Conservation (phyloP, 2,797 vertebrate genomes). For the Masticophis lateralis region DNA sequence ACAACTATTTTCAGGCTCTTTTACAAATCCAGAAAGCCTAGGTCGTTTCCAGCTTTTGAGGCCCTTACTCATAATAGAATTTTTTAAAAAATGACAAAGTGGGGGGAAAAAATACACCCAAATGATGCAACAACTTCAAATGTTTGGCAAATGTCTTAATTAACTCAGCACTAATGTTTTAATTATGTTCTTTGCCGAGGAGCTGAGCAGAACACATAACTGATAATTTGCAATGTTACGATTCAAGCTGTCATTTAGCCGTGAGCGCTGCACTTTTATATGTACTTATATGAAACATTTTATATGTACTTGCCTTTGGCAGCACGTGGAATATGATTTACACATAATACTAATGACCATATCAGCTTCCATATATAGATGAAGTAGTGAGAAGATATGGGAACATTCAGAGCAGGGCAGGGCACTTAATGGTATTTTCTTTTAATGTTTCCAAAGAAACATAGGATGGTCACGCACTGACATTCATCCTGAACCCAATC, state of each 20-base stretch:
- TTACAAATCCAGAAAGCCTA: background rate
- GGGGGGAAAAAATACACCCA: background rate
- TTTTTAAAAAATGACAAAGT: background rate
- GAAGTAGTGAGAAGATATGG: background rate
- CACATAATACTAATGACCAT: background rate
- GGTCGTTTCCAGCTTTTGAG: background rate
- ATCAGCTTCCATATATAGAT: background rate
- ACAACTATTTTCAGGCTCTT: background rate
- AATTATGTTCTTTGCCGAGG: constrained; percentile 11
- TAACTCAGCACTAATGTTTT: background rate
- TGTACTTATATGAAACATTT: background rate
- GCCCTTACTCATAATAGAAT: background rate
- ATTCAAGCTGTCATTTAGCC: background rate
- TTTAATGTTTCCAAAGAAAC: background rate
- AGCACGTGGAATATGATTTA: background rate
- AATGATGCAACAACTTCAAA: background rate
- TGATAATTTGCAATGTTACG: constrained; percentile 15
- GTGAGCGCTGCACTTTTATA: background rate
- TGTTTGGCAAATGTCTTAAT: constrained; percentile 15
- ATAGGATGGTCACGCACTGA: background rate
- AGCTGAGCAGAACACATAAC: background rate
- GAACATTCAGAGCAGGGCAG: background rate
- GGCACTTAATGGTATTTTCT: background rate
- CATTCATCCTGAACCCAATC: background rate
- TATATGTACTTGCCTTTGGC: background rate